Evolutionary conservation across 2,888 invertebrate species (phyloP).

Genomic region (Coremacera marginata): DNA sequence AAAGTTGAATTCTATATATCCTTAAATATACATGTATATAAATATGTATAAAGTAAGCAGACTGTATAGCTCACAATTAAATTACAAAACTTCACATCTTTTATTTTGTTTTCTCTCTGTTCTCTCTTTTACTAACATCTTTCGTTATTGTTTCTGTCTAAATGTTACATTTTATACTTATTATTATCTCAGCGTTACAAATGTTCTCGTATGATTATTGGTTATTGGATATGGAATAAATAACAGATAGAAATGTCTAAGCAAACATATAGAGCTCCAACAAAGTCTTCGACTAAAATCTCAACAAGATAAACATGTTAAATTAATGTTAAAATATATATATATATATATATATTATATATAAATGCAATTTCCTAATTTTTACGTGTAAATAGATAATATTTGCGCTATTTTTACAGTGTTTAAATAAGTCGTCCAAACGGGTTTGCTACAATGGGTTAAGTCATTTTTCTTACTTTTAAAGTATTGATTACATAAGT

Average conservation of each 20-base stretch:
- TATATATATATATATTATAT: too few relatives aligned
- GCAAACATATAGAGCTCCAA: neutral
- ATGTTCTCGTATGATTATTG: neutral
- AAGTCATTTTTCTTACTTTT: neutral
- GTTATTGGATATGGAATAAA: neutral
- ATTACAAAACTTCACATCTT: too few relatives aligned
- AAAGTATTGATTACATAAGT: neutral
- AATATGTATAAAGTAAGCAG: constrained; percentile 6
- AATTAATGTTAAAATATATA: neutral
- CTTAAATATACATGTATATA: constrained; percentile 9
- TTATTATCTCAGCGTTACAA: constrained; percentile 16
- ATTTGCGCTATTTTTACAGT: constrained; percentile 10
- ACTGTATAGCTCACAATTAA: neutral
- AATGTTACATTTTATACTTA: neutral
- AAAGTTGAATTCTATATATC: neutral
- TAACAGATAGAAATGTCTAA: neutral
- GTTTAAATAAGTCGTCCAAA: neutral
- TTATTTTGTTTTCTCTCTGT: neutral
- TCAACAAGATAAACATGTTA: neutral
- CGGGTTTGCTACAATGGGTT: neutral
- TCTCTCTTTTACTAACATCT: neutral
- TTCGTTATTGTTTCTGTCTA: neutral
- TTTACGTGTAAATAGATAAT: constrained; percentile 1
- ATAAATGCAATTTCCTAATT: constrained; percentile 19
- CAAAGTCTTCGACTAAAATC: neutral